Percentiles rank a stretch among this genome's conserved stretches.
These are phyloP conservation scores for Hydropsyche tenuis DNA, from an alignment of 1,140 invertebrate species.

Conservation along the genomic window DNA sequence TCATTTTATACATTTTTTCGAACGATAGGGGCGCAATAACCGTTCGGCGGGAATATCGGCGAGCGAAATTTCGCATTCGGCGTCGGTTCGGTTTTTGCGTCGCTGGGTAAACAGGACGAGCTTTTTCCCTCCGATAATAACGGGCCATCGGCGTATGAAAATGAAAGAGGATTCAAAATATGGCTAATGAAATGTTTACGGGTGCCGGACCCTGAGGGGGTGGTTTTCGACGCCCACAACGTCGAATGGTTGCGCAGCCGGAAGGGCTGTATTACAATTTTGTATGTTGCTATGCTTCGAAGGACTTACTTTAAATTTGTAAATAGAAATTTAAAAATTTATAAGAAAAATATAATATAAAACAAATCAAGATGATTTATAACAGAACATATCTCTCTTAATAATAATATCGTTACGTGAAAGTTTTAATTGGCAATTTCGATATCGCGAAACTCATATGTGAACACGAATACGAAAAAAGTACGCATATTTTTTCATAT, in stretches of 20 bases:
- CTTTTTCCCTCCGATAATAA: conserved; percentile 4
- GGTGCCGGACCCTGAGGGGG: neutral
- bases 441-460: no score
- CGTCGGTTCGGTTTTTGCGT: neutral
- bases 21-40: neutral
- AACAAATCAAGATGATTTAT: no score
- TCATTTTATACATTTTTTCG: no score
- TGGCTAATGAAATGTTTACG: conserved; percentile 41
- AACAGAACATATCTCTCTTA: no score
- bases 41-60: conserved; percentile 2
- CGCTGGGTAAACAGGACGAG: neutral
- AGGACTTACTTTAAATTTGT: no score
- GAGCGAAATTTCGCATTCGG: neutral
- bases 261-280: conserved; percentile 14
- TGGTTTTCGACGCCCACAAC: neutral
- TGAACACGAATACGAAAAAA: no score
- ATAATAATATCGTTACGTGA: no score
- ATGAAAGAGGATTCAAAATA: conserved; percentile 37
- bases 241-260: neutral
- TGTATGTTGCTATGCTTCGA: no score
- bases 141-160: conserved; percentile 26
- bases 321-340: no score
- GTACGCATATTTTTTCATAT: no score
- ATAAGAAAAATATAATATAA: no score
- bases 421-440: no score